Evolutionary conservation across 2,113 vertebrate genomes (phyloP), one percentile per base, ranked within the genome.

Genomic region (Tringa solitaria): DNA sequence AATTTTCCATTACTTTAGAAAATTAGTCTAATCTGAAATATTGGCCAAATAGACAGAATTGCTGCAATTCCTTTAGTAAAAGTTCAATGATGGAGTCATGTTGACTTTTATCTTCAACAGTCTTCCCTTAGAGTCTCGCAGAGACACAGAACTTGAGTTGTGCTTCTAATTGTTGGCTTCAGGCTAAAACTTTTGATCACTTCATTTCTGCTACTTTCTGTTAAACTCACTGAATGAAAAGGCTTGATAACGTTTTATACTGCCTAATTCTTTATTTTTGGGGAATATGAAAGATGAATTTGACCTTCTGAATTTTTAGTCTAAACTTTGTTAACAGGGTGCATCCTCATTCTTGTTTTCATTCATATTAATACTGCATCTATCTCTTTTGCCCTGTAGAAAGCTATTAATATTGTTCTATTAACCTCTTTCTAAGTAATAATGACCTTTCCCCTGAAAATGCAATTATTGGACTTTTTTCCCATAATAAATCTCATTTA

Each of bases 401-500:
- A 95, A 89, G 91, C 93, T 89, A 85, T 63, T 95, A 80, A 94
- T 97, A 94, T 97, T 97, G 96, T 98, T 97, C 97, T 95, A 84
- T 97, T 91, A 96, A 96, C 96, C 93, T 95, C 91, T 94, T 84
- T 88, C 89, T 92, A 95, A 95, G 96, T 96, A 94, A 91, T 87
- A 89, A 95, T 95, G 77, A 93, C 93, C 95, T 96, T 92, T 95
- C 96, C 94, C 94, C 95, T 84, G 96, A 97, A 97, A 98, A 97
- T 96, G 96, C 94, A 96, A 97, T 97, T 96, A 97, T 95, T 97
- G 95, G 87, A 96, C 97, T 96, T 98, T 98, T 98, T 98, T 76
- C 26, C 48, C 91, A 84, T 96, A 98, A 96, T 98, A 98, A 98
- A 98, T 98, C 97, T 98, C 94, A 96, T 97, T 97, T 97, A 97